These are phyloP conservation scores for Paratrypauchen microcephalus DNA, from an alignment of 2,797 vertebrate species.

Conservation along the genomic window DNA sequence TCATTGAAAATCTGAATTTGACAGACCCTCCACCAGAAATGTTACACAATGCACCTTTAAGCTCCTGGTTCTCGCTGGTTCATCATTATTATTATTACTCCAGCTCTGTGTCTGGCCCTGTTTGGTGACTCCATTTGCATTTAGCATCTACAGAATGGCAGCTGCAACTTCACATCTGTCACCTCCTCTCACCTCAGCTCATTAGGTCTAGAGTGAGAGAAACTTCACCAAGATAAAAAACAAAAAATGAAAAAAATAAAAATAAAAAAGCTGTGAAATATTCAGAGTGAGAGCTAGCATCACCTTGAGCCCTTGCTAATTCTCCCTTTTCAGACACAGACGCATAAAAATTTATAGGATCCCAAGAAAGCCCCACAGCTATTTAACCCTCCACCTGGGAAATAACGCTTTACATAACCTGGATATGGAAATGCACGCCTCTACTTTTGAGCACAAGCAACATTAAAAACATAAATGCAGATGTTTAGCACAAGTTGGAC, in stretches of 20 bases:
- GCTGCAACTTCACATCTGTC: slow-evolving; percentile 57
- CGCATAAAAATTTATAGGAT: slow-evolving; percentile 58
- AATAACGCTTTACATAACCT: slow-evolving; percentile 67
- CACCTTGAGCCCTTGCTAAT: slow-evolving; percentile 53
- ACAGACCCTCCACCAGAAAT: too few relatives aligned
- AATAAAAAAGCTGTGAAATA: slow-evolving; percentile 32
- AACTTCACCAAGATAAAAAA: slow-evolving; percentile 18
- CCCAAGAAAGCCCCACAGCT: slow-evolving; percentile 55
- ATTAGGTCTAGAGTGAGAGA: slow-evolving; percentile 54
- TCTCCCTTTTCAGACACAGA: slow-evolving; percentile 38
- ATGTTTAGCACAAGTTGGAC: slow-evolving; percentile 37
- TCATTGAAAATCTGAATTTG: too few relatives aligned
- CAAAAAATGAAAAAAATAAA: slow-evolving; percentile 15
- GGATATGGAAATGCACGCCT: slow-evolving; percentile 60
- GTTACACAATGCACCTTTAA: not conserved
- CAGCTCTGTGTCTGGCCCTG: slow-evolving; percentile 44
- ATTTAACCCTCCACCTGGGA: slow-evolving; percentile 61
- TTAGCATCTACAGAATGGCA: slow-evolving; percentile 40
- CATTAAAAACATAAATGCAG: slow-evolving; percentile 55
- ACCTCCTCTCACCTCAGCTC: slow-evolving; percentile 53
- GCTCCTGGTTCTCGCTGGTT: slow-evolving; percentile 22
- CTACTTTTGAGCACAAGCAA: slow-evolving; percentile 27
- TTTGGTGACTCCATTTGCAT: slow-evolving; percentile 27
- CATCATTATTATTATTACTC: slow-evolving; percentile 37
- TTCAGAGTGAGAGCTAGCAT: slow-evolving; percentile 35